These are phyloP conservation scores for Burhinus oedicnemus DNA, from an alignment of 2,113 vertebrate species.

Conservation along the genomic window DNA sequence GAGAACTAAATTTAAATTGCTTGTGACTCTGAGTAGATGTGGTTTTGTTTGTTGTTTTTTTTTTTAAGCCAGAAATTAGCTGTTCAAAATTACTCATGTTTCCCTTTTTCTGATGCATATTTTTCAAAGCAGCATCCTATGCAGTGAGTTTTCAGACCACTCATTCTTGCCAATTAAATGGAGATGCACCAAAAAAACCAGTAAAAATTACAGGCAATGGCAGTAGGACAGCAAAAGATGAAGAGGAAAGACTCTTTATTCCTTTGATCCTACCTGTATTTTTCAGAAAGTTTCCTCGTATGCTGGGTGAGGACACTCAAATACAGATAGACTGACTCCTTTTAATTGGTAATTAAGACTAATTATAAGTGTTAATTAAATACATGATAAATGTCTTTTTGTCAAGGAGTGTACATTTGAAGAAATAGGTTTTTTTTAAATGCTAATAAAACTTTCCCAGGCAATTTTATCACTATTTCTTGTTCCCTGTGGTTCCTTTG, in stretches of 20 bases:
- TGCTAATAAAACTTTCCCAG: slow-evolving; percentile 16
- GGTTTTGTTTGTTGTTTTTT: not conserved
- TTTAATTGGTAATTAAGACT: slow-evolving; percentile 41
- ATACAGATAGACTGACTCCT: slow-evolving; percentile 19
- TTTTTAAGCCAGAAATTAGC: not conserved
- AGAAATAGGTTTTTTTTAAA: slow-evolving; percentile 1
- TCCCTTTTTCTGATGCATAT: not conserved
- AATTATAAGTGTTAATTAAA: slow-evolving; percentile 30
- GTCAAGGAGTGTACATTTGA: not conserved
- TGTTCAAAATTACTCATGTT: not conserved
- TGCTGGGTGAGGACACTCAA: not conserved
- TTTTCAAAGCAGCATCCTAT: not conserved
- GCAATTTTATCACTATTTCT: not conserved
- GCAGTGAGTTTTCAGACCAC: not conserved
- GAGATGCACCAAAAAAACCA: not conserved
- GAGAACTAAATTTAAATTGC: slow-evolving; percentile 14
- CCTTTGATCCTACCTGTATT: slow-evolving; percentile 27
- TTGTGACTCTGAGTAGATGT: not conserved
- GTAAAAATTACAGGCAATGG: not conserved
- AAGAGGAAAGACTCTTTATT: not conserved
- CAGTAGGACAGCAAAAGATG: not conserved
- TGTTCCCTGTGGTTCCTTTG: not conserved
- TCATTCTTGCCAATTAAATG: slow-evolving; percentile 29
- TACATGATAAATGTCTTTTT: not conserved
- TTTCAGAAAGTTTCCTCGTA: not conserved